Percentiles rank a stretch among this genome's conserved stretches.
Conservation (phyloP, 2,113 vertebrate species). For the Lepidothrix coronata region DNA sequence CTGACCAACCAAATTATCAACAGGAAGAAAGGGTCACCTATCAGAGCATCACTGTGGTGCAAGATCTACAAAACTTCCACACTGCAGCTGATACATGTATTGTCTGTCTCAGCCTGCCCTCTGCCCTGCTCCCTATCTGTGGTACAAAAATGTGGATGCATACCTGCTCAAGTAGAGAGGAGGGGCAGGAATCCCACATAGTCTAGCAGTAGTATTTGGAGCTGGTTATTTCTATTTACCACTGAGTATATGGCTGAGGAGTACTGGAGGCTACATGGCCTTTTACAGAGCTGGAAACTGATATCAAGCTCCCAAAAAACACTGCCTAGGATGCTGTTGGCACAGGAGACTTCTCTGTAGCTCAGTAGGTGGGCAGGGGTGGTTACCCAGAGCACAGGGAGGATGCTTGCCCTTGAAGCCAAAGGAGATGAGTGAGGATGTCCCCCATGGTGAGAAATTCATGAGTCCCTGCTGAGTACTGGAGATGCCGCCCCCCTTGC, state of each 20-base stretch:
- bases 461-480: background rate
- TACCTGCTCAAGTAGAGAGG: background rate
- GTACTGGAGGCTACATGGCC: fast-evolving
- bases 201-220: background rate
- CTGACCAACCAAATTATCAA: background rate
- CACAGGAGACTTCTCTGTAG: background rate
- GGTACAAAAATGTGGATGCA: background rate
- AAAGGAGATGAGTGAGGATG: background rate
- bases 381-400: background rate
- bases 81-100: background rate
- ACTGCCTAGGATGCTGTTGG: background rate
- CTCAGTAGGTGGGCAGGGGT: background rate
- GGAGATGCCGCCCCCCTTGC: background rate
- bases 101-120: background rate
- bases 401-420: background rate
- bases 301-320: background rate
- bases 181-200: background rate
- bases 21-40: background rate
- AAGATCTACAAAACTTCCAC: background rate
- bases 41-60: background rate
- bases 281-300: background rate
- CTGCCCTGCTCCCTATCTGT: background rate
- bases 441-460: background rate
- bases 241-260: background rate
- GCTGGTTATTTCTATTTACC: background rate